Percentiles rank a stretch among this genome's conserved stretches.
phyloP scores from a whole-genome alignment of 1,140 invertebrate species.

The Drosophila pallidifrons region DNA sequence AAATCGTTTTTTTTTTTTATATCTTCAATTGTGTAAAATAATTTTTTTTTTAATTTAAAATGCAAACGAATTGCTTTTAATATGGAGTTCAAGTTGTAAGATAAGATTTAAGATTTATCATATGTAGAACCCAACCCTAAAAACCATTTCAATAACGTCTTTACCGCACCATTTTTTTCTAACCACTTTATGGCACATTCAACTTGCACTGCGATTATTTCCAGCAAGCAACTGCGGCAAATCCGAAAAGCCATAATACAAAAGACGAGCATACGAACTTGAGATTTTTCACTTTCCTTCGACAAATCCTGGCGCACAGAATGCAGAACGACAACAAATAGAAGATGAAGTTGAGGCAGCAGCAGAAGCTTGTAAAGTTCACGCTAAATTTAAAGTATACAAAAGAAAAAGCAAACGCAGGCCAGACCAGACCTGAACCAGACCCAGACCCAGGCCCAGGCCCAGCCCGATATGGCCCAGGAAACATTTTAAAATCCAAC shows the following conservation, averaged over 20 bases:
- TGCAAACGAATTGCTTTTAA: slow-evolving; percentile 3
- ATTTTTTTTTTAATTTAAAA: not conserved
- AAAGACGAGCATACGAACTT: slow-evolving; percentile 34
- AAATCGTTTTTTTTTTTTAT: too few relatives aligned
- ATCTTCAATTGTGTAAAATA: not conserved
- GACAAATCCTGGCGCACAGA: slow-evolving; percentile 47
- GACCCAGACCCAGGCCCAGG: slow-evolving; percentile 1
- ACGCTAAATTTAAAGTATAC: slow-evolving; percentile 75
- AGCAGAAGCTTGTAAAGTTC: slow-evolving; percentile 51
- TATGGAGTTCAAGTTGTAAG: slow-evolving; percentile 1
- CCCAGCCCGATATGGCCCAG: not conserved
- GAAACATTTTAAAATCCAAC: slow-evolving; percentile 14
- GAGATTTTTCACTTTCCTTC: slow-evolving; percentile 69
- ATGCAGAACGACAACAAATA: not conserved
- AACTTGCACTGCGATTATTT: slow-evolving; percentile 60
- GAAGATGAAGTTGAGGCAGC: slow-evolving; percentile 1
- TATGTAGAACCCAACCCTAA: slow-evolving; percentile 7
- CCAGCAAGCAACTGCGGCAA: slow-evolving; percentile 50
- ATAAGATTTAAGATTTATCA: slow-evolving; percentile 5
- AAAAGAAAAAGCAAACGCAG: slow-evolving; percentile 38
- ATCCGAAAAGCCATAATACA: slow-evolving; percentile 34
- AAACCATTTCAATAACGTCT: slow-evolving; percentile 9
- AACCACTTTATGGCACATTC: slow-evolving; percentile 58
- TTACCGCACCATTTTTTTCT: not conserved
- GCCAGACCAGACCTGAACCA: not conserved